Base-by-base conservation (phyloP, 1,140 invertebrate species). In the Episyrphus balteatus region DNA sequence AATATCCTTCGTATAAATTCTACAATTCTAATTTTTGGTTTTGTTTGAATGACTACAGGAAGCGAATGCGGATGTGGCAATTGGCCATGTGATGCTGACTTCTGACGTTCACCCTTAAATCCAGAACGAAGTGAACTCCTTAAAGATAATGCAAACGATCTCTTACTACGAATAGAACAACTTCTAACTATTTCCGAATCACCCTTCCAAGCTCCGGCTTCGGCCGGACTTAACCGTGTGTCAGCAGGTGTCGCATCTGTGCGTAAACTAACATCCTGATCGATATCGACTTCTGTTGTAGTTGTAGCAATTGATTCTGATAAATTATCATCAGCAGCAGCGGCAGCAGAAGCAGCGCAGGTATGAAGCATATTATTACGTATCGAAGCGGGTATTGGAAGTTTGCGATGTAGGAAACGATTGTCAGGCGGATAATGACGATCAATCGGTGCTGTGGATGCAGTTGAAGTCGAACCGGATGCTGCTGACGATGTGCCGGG, bases 211-310 rank as follows among this genome's bases (percentile, higher is more conserved):
- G 21, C 21, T 3, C 21, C 21, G 8, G 21, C 11, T 36, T 36
- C 31, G 37, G 21, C 31, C 40, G 31, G 44, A 53, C 40, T 37
- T 50, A 38, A 42, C 40, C 30, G 39, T 44, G 42, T 40, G 1
- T 36, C n/a, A 31, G 34, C n/a, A 31, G 34, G 31, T 49, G 38
- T 46, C n/a, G 18, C 55, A 62, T n/a, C 55, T 60, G 59, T 62
- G 21, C 21, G 21, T 8, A 26, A 26, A 36, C 58, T 63, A 57
- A 59, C 55, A 51, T 56, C 51, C 53, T 59, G 51, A 40, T 62
- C 58, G 41, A 45, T n/a, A 34, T 14, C 19, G 10, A 9, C 21
- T 32, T 36, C 38, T 26, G 49, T 47, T 30, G 44, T 46, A 17
- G 48, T 46, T 18, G 45, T 51, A 15, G 45, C 45, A 12, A 47